Percentiles rank a stretch among this genome's conserved stretches.
Conservation (phyloP, 2,888 invertebrate genomes). For the Shargacucullia verbasci region DNA sequence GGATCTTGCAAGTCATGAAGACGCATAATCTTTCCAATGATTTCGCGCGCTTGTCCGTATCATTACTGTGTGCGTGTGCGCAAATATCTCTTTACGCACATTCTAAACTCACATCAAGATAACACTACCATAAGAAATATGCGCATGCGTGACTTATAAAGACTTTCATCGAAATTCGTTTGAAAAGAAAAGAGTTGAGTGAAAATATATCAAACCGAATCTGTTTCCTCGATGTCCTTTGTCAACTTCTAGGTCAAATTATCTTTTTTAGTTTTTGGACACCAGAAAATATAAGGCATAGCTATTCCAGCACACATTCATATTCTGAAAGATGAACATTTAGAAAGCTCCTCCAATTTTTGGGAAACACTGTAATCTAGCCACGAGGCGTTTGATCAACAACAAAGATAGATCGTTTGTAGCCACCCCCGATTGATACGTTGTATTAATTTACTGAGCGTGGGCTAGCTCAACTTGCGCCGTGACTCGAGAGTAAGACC, state of each 20-base stretch:
- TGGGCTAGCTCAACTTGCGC: slow-evolving; percentile 39
- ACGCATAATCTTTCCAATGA: slow-evolving; percentile 29
- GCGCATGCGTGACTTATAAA: slow-evolving; percentile 35
- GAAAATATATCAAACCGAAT: slow-evolving; percentile 30
- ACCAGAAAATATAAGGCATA: no score
- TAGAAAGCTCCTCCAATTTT: not conserved
- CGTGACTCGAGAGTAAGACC: slow-evolving; percentile 40
- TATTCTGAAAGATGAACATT: no score
- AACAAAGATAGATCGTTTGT: slow-evolving; percentile 53
- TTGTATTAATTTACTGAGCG: slow-evolving; percentile 64
- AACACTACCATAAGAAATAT: slow-evolving; percentile 30
- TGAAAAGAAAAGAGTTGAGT: slow-evolving; percentile 9
- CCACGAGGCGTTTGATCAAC: slow-evolving; percentile 8
- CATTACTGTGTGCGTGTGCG: slow-evolving; percentile 17
- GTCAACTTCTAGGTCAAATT: not conserved
- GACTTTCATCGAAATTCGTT: slow-evolving; percentile 32
- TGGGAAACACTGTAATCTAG: slow-evolving; percentile 9
- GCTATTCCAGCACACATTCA: no score
- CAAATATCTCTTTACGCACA: slow-evolving; percentile 44
- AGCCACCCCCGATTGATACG: slow-evolving; percentile 52
- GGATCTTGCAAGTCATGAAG: slow-evolving; percentile 35
- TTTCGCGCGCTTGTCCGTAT: slow-evolving; percentile 29
- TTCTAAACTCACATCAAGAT: slow-evolving; percentile 40
- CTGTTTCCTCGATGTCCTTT: slow-evolving; percentile 21
- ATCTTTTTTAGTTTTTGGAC: not conserved